Base-by-base conservation (phyloP, 2,797 vertebrate species). In the Notamacropus eugenii region DNA sequence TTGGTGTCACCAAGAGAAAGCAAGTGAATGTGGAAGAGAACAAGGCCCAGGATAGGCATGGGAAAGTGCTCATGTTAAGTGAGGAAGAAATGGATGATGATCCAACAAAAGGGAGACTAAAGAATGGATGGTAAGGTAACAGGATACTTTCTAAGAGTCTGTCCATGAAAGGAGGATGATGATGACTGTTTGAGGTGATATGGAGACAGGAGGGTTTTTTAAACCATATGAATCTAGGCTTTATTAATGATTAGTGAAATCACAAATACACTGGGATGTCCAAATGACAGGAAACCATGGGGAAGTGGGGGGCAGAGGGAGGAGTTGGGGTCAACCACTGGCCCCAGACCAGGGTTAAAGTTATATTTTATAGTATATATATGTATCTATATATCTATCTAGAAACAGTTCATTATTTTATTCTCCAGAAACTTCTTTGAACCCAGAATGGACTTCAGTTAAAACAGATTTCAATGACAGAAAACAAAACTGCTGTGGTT, bases 381-480 rank as follows among this genome's bases (percentile, higher is more conserved):
- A 4, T 40, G 1, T 82, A 8, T 74, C 13, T 40, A 40, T 40
- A 22, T 82, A 24, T 82, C 40, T 82, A 24, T 82, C 67, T 46
- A 82, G 67, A 46, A 82, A 27, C n/a, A 19, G 2, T 82, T 40
- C 22, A 40, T 22, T 82, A 82, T 24, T 46, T 82, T 40, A 46
- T 82, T 82, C 24, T 40, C 67, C 46, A 46, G 74, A 54, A 31
- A 91, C 87, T 90, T 90, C 95, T 57, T 95, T 96, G 95, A 97
- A 95, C 54, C 95, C 74, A 94, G 31, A 95, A 62, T 55, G 2
- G 54, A 92, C 56, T 96, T 97, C 62, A 56, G 91, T 54, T 95
- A 93, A 96, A 96, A 57, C 54, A 93, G 55, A 91, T n/a, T 93
- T 96, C 90, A 12, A n/a, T 97, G 92, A 31, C 46, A 82, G 67